Conservation (phyloP, 2,797 vertebrate genomes). For the Crocidura indochinensis region DNA sequence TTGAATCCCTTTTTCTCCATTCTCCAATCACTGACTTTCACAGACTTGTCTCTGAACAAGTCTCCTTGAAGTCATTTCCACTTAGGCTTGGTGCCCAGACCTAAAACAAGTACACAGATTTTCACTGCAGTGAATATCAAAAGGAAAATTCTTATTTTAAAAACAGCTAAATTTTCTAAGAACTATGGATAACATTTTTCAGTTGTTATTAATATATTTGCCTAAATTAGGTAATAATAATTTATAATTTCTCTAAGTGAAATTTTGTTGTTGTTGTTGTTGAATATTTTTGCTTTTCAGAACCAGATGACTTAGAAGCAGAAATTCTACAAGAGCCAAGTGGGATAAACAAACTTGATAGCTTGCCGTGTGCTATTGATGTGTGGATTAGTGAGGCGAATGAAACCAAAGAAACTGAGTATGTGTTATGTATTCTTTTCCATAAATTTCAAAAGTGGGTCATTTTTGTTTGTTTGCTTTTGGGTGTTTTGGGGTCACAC, state of each 20-base stretch:
- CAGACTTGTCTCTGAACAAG: not conserved
- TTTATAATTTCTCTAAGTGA: slow-evolving; percentile 29
- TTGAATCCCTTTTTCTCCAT: slow-evolving; percentile 20
- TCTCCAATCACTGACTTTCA: not conserved
- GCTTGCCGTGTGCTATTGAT: slow-evolving; percentile 87
- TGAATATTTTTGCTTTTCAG: slow-evolving; percentile 84
- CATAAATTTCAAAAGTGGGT: not conserved
- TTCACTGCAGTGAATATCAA: not conserved
- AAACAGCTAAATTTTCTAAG: slow-evolving; percentile 9
- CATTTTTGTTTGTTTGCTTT: no score
- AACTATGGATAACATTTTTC: not conserved
- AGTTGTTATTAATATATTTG: not conserved
- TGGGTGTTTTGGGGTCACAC: no score
- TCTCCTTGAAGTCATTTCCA: slow-evolving; percentile 17
- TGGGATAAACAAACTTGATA: slow-evolving; percentile 75
- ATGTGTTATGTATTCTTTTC: slow-evolving; percentile 71
- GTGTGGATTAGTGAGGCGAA: slow-evolving; percentile 92
- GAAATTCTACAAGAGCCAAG: slow-evolving; percentile 92
- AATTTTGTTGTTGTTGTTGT: slow-evolving; percentile 32
- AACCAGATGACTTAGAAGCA: slow-evolving; percentile 93
- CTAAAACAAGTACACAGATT: not conserved
- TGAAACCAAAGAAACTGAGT: slow-evolving; percentile 86
- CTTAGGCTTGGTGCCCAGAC: not conserved
- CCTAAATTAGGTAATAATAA: slow-evolving; percentile 11
- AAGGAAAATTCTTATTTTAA: slow-evolving; percentile 54